These are phyloP conservation scores for Crotalus tigris DNA, from an alignment of 2,113 vertebrate species.

Conservation along the genomic window DNA sequence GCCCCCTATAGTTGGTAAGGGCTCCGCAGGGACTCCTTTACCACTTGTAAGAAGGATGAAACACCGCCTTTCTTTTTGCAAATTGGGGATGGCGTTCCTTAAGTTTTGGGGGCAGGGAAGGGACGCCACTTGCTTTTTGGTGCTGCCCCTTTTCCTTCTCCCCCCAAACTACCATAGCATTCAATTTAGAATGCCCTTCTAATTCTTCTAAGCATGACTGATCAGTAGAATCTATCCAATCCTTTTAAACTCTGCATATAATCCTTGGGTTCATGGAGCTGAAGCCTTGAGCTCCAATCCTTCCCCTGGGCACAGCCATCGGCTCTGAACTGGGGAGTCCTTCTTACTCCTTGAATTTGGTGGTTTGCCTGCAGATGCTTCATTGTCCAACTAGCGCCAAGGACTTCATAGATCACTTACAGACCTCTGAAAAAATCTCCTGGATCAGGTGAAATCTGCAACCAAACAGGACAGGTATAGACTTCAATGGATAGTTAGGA, in stretches of 20 bases:
- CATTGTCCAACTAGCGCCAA: neutral
- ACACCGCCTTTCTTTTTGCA: neutral
- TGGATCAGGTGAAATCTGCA: neutral
- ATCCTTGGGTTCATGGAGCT: neutral
- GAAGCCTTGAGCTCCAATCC: neutral
- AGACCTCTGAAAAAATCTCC: neutral
- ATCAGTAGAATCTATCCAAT: too few species aligned
- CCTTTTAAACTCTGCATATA: neutral
- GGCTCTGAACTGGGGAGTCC: neutral
- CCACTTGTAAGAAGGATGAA: neutral
- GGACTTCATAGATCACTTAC: neutral
- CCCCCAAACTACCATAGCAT: neutral
- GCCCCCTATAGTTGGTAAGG: neutral
- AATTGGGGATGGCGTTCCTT: neutral
- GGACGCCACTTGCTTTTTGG: neutral
- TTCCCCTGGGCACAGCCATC: neutral
- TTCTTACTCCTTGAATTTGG: neutral
- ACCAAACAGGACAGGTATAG: neutral
- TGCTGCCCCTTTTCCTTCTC: neutral
- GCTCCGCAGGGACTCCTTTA: neutral
- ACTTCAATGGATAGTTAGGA: neutral
- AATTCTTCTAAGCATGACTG: neutral
- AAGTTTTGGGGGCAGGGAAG: neutral
- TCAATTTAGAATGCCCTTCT: neutral
- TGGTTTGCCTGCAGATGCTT: neutral